Evolutionary conservation across 2,113 vertebrate species (phyloP), one percentile per base, ranked within the genome.

Genomic region (Syngnathus scovelli): DNA sequence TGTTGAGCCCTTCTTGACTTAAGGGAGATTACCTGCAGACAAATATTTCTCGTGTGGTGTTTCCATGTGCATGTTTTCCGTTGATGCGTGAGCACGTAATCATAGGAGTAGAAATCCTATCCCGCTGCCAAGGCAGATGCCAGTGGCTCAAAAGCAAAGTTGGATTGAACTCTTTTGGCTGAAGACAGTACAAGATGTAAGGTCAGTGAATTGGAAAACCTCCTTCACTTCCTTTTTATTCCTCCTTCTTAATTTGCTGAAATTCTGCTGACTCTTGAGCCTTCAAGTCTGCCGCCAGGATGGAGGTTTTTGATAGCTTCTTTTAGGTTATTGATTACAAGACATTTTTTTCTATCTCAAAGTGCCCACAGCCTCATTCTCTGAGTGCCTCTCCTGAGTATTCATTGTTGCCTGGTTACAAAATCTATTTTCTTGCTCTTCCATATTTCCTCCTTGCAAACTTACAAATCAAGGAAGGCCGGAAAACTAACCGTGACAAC

Each of bases 1-100:
- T 81, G 72, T 76, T 77, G 79, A 85, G 78, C 80, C 68, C 73
- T 75, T 69, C 74, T 76, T 77, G 75, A 80, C 72, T 85, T 78
- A 78, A 61, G 77, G 70, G 70, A 70, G 72, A 82, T 82, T 85
- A 56, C 70, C 6, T 62, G 64, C 66, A 60, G 61, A 48, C 43
- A 62, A 62, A 62, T 62, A 62, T 62, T 62, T 56, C 58, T 44
- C 64, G 38, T 71, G 23, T 61, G 48, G 36, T 67, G 16, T 15
- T 64, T 39, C 62, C 46, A 61, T 75, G 67, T 61, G 33, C 52
- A 59, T 59, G 59, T 82, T 78, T 79, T 62, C 12, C 43, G 44
- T n/a, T 12, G 39, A 12, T 15, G 5, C 56, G 7, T 59, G 56
- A 59, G 56, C 33, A 19, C 15, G 36, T 60, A 38, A 37, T 60